Conservation (phyloP, 2,888 invertebrate genomes). For the Cremastinae sp. region DNA sequence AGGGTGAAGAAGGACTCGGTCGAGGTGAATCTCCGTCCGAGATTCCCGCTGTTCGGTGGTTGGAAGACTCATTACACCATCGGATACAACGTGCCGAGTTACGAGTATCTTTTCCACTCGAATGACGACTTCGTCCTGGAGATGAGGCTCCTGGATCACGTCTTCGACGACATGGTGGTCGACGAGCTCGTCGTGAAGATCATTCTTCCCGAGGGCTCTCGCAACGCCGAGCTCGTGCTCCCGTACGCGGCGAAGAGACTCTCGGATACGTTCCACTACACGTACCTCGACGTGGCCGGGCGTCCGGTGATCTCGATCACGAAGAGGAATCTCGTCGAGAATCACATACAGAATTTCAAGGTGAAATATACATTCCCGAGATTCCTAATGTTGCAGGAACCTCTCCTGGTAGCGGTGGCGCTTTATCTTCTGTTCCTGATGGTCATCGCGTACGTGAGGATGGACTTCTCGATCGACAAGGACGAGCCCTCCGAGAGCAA, state of each 20-base stretch:
- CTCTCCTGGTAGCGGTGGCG: slow-evolving; percentile 92
- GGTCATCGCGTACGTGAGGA: slow-evolving; percentile 95
- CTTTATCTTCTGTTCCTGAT: slow-evolving; percentile 94
- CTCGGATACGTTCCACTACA: slow-evolving; percentile 90
- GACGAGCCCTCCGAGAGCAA: slow-evolving; percentile 82
- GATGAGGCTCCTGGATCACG: slow-evolving; percentile 97
- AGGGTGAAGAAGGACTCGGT: slow-evolving; percentile 93
- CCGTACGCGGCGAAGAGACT: slow-evolving; percentile 91
- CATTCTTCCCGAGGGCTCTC: slow-evolving; percentile 95
- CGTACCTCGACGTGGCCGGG: slow-evolving; percentile 97
- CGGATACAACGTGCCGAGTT: slow-evolving; percentile 98
- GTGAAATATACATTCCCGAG: slow-evolving; percentile 93
- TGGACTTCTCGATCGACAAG: slow-evolving; percentile 96
- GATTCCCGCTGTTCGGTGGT: slow-evolving; percentile 99
- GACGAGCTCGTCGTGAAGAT: slow-evolving; percentile 94
- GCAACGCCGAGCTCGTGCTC: slow-evolving; percentile 89
- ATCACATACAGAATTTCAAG: slow-evolving; percentile 97
- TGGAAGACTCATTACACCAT: slow-evolving; percentile 99
- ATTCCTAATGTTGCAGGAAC: slow-evolving; percentile 94
- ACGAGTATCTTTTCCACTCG: slow-evolving; percentile 94
- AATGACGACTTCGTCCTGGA: slow-evolving; percentile 91
- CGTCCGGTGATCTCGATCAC: slow-evolving; percentile 92
- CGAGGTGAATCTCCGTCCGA: slow-evolving; percentile 96
- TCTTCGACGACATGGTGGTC: slow-evolving; percentile 97
- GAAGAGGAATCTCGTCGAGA: slow-evolving; percentile 94